Evolutionary conservation across 2,113 vertebrate species (phyloP).

Genomic region (Gymnorhina tibicen): DNA sequence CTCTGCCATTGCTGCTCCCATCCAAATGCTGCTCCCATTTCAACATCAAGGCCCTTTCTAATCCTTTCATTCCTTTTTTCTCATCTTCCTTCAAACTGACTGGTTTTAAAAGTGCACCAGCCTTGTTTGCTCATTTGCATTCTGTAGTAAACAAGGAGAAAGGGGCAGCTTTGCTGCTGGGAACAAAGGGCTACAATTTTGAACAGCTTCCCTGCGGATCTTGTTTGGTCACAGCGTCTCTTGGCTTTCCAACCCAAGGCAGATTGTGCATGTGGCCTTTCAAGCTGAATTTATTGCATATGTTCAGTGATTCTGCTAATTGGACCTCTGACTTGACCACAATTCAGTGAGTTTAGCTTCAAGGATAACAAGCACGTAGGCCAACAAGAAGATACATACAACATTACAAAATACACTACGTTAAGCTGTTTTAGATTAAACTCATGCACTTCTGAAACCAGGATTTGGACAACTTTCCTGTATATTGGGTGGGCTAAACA

Average conservation of each 20-base stretch:
- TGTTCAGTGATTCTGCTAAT: conserved; percentile 62
- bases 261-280: conserved; percentile 63
- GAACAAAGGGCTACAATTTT: conserved; percentile 11
- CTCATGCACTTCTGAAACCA: background rate
- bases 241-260: conserved; percentile 60
- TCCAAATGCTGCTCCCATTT: background rate
- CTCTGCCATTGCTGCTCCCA: background rate
- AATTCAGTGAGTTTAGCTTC: conserved; percentile 48
- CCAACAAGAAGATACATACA: background rate
- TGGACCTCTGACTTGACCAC: conserved; percentile 47
- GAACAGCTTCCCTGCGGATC: conserved; percentile 9
- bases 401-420: background rate
- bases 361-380: background rate
- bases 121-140: background rate
- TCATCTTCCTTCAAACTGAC: background rate
- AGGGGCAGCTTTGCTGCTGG: conserved; percentile 28
- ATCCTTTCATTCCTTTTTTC: background rate
- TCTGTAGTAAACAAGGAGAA: conserved; percentile 3
- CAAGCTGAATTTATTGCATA: conserved; percentile 65
- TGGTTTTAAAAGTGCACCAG: background rate
- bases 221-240: conserved; percentile 44
- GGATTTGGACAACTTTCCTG: background rate
- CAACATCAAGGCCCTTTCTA: background rate
- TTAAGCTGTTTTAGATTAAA: background rate
- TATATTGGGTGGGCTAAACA: background rate